Conservation (phyloP, 2,797 vertebrate species). For the Scolopax rusticola region DNA sequence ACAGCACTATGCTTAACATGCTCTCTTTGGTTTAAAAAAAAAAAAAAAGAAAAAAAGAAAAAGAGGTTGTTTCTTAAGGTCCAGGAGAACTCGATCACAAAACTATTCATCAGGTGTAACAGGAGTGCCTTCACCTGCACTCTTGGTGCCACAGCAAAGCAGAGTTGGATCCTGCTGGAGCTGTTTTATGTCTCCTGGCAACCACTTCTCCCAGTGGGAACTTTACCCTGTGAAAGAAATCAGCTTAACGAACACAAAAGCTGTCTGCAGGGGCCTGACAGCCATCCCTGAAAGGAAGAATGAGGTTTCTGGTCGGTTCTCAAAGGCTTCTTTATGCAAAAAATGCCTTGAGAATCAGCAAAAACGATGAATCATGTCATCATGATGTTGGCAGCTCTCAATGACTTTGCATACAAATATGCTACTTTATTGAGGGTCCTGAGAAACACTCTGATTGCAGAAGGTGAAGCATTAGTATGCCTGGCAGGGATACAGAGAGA, state of each 20-base stretch:
- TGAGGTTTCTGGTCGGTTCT: constrained; percentile 47
- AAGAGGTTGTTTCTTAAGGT: not conserved
- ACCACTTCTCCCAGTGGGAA: constrained; percentile 69
- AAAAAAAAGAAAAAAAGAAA: not conserved
- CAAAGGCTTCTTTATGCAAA: constrained; percentile 74
- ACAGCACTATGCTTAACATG: not conserved
- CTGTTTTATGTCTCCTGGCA: constrained; percentile 77
- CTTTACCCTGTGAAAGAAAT: constrained; percentile 66
- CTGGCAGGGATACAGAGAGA: constrained; percentile 55
- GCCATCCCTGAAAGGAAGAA: constrained; percentile 66
- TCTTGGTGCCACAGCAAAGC: not conserved
- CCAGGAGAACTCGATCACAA: not conserved
- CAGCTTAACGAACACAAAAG: constrained; percentile 71
- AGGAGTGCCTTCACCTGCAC: not conserved
- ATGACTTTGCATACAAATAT: constrained; percentile 71
- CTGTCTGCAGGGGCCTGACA: constrained; percentile 52
- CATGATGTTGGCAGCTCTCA: constrained; percentile 66
- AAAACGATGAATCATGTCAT: constrained; percentile 73
- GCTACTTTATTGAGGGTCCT: constrained; percentile 56
- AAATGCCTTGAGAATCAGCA: constrained; percentile 69
- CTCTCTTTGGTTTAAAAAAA: not conserved
- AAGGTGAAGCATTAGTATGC: constrained; percentile 69
- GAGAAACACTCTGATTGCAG: constrained; percentile 62
- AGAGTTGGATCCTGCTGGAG: not conserved
- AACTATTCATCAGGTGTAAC: not conserved